These are phyloP conservation scores for Procambarus virginalis DNA, from an alignment of 1,140 invertebrate species.

Conservation along the genomic window DNA sequence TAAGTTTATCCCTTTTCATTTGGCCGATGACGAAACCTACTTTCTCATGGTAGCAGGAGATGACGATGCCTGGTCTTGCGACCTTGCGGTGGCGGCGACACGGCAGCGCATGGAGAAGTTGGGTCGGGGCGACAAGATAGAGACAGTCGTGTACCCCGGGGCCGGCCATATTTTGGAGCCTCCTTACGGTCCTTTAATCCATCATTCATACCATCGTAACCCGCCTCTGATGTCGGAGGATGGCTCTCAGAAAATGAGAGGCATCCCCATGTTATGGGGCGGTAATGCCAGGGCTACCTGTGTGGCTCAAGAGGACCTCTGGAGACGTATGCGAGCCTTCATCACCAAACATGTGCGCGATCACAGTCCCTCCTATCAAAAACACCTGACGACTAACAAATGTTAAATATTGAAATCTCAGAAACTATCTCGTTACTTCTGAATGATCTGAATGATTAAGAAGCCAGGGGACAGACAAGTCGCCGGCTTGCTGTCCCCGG, in stretches of 20 bases:
- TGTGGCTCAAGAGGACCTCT: conserved; percentile 50
- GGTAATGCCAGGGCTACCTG: conserved; percentile 26
- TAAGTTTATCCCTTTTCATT: conserved; percentile 37
- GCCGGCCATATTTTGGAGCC: conserved; percentile 63
- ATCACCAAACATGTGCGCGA: conserved; percentile 32
- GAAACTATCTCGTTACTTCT: too few species aligned
- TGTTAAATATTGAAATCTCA: too few species aligned
- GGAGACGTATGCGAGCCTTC: conserved; percentile 41
- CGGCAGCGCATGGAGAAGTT: conserved; percentile 19
- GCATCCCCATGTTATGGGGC: conserved; percentile 41
- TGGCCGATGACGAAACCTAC: conserved; percentile 48
- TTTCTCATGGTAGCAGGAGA: conserved; percentile 19
- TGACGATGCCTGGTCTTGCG: conserved; percentile 20
- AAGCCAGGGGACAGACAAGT: too few species aligned
- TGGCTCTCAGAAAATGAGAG: not conserved
- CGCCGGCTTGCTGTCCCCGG: too few species aligned
- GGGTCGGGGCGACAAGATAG: conserved; percentile 21
- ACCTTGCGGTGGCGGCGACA: not conserved
- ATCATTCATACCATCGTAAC: conserved; percentile 44
- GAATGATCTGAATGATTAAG: too few species aligned
- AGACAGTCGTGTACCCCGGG: conserved; percentile 48
- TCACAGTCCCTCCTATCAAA: conserved; percentile 16
- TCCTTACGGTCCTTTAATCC: conserved; percentile 40
- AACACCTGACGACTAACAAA: too few species aligned
- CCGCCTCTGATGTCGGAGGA: not conserved